Evolutionary conservation across 2,888 invertebrate genomes (phyloP), one percentile per base, ranked within the genome.

Genomic region (Chymomyza fuscimana): DNA sequence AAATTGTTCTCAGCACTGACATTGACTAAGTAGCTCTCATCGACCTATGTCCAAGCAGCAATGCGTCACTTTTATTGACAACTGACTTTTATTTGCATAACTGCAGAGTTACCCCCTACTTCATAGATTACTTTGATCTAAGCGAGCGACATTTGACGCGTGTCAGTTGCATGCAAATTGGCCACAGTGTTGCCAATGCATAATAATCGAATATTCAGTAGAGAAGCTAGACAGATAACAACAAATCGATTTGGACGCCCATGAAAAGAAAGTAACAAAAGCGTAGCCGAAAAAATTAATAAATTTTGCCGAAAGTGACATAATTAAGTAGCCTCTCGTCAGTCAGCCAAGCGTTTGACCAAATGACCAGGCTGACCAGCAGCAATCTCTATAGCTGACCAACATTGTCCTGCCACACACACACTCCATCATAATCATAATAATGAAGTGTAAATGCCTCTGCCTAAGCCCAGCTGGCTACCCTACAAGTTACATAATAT

Each of bases 361-460:
- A 69, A 70, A 51, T 75, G 79, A 77, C 69, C 68, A 68, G 51
- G 19, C 36, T 16, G 19, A 12, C 65, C 50, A 22, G 25, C 40
- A 40, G 29, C 54, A 22, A 36, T 32, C 22, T 50, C 58, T 59
- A 56, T 40, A 9, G 63, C 65, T 79, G 73, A 65, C 74, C 72
- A 80, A 72, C 72, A 80, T 76, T 78, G 76, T 72, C 65, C 74
- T 12, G 32, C 59, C 63, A 54, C 25, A 25, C 63, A 54, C 29
- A 7, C 56, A 52, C 78, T 69, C 36, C 74, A 64, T 68, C 77
- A 71, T 73, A 74, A 77, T 78, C 72, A 72, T 69, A 64, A 75
- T 86, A 86, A 86, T 86, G 86, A 79, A 86, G 87, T 86, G 85
- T 79, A 80, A 86, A 86, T 83, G 79, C 72, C 69, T 72, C 66